Evolutionary conservation across 35 echinoderm and acorn worm species (phyloP), one percentile per base, ranked within the genome.

Genomic region (Diadema setosum): DNA sequence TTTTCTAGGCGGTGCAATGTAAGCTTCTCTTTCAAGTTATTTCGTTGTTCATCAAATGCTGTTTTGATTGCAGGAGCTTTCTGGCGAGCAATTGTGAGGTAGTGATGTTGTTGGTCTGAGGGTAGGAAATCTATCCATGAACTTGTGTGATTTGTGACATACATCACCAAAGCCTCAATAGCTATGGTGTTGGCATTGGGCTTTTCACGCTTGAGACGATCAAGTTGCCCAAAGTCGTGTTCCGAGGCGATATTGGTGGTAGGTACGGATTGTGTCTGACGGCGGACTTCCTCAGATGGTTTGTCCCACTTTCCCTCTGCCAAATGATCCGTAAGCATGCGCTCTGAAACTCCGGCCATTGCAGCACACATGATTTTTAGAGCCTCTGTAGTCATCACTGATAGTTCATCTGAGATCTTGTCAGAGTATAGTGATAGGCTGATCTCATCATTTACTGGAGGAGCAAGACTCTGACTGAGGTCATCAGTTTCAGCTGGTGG

Each of bases 71-170:
- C 44, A 18, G 85, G 85, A 14, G 85, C 85, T 48, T 17, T 87
- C 65, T 87, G 52, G 32, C 64, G 17, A 48, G 85, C 85, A 33
- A 75, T 70, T 37, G 31, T 75, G 24, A 87, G 35, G 11, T 75
- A 87, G 29, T 87, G 64, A 29, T 87, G 63, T 24, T 87, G 60
- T 50, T 87, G 31, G 24, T 87, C 85, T 74, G 65, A 21, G 45
- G 85, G 42, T 27, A 87, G 58, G 11, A 44, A 34, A 50, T 36
- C 25, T 50, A 75, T 59, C 85, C 85, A 87, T 42, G 20, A 14
- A 75, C 61, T 86, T 16, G 61, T 87, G 46, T 87, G 85, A 32
- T 87, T 87, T 23, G 63, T 87, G 58, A 87, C 85, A 87, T 86
- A 86, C 84, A 86, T 86, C 15, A 86, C 58, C 32, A 87, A 67